phyloP scores from a whole-genome alignment of 2,888 invertebrate genomes.

The Chymomyza procnemis region DNA sequence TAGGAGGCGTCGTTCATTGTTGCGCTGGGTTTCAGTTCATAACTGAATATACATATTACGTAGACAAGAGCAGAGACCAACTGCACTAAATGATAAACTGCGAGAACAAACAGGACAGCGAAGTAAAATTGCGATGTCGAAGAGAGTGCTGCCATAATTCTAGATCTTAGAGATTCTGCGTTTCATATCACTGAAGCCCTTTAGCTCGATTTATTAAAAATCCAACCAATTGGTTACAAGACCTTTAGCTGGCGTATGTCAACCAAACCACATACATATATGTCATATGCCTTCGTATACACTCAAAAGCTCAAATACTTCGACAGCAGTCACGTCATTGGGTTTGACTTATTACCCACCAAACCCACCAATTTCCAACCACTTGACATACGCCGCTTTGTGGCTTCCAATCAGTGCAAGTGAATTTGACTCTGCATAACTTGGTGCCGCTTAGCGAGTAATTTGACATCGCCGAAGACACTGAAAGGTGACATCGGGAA shows the following conservation, averaged over 20 bases:
- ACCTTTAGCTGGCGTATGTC: conserved; percentile 33
- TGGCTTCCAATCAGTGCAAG: conserved; percentile 56
- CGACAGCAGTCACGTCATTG: conserved; percentile 3
- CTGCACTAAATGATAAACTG: too few species aligned
- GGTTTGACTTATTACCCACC: conserved; percentile 48
- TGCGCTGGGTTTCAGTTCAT: too few species aligned
- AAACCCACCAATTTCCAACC: conserved; percentile 8
- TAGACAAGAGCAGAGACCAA: too few species aligned
- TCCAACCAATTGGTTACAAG: conserved; percentile 39
- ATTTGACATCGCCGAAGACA: conserved; percentile 12
- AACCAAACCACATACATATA: conserved; percentile 36
- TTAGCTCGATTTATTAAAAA: neutral
- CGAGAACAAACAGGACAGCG: too few species aligned
- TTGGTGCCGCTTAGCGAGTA: conserved; percentile 37
- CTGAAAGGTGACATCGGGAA: neutral
- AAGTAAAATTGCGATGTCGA: too few species aligned
- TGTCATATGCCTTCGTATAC: conserved; percentile 11
- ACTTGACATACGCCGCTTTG: conserved; percentile 57
- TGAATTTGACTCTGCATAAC: conserved; percentile 62
- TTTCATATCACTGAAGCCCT: conserved; percentile 24
- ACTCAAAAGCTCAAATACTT: neutral
- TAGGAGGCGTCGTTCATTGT: too few species aligned
- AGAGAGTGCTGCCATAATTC: conserved; percentile 39
- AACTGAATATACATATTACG: too few species aligned
- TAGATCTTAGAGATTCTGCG: conserved; percentile 7